Evolutionary conservation across 2,797 vertebrate species (phyloP), one percentile per base, ranked within the genome.

Genomic region (Enteromius radiatus): DNA sequence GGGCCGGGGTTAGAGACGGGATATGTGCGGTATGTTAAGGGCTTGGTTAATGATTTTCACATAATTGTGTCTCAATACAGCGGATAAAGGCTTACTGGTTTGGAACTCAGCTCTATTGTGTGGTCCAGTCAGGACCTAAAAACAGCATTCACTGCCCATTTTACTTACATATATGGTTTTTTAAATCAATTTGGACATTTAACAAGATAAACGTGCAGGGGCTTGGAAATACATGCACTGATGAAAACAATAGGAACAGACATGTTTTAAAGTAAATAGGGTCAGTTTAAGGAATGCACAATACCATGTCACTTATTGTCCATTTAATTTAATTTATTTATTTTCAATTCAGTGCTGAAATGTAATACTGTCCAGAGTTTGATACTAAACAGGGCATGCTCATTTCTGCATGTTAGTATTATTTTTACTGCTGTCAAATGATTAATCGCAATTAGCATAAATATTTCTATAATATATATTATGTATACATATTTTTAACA

Each of bases 11-110:
- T 76, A 23, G 21, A 68, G 61, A 43, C 14, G 61, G 43, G 45
- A 49, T 33, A 49, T 69, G 64, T 36, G 15, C 59, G 78, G 33
- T 54, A 49, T 78, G 70, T 61, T 80, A 67, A 69, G 75, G 81
- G 28, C 47, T 82, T 76, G 33, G 86, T 85, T 85, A 84, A 86
- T 86, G 31, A 87, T 87, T 86, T 38, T 67, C 65, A 64, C 59
- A 17, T 56, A 21, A 63, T 47, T 64, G 43, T 56, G 33, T 52
- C 45, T 76, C 64, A 63, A 28, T 10, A 3, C 2, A 4, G 49
- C 11, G n/a, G 23, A 28, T 38, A 41, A 67, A 33, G 43, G 21
- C 11, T 5, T 21, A 8, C 10, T 14, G n/a, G 15, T 41, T 26
- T 41, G 45, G 19, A 14, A 38, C 63, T 78, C 15, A 9, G 61